Evolutionary conservation across 2,113 vertebrate species (phyloP).

Genomic region (Taurulus bubalis): DNA sequence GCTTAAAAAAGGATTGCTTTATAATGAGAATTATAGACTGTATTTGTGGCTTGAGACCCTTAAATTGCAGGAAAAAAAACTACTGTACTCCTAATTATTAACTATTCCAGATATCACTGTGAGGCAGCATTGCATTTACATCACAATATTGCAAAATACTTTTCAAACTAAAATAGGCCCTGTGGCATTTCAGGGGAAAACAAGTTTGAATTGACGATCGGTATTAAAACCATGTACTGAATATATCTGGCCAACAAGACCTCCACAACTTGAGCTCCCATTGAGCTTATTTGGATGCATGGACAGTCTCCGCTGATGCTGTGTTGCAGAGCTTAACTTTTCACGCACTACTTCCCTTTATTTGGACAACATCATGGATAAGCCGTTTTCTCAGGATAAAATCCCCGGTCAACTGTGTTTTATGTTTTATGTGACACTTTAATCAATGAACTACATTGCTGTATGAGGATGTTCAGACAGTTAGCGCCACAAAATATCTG

Average conservation of each 20-base stretch:
- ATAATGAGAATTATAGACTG: background rate
- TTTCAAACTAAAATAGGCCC: background rate
- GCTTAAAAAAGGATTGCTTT: conserved; percentile 18
- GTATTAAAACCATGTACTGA: background rate
- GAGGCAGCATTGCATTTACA: background rate
- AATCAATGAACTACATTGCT: background rate
- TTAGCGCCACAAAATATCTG: background rate
- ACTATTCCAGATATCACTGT: background rate
- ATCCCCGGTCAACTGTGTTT: background rate
- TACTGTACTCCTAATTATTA: background rate
- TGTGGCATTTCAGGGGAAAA: background rate
- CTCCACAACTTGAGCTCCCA: background rate
- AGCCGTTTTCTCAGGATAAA: background rate
- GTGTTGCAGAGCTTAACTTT: background rate
- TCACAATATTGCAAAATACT: background rate
- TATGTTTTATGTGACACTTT: background rate
- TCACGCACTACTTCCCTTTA: background rate
- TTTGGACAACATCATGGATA: background rate
- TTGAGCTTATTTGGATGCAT: background rate
- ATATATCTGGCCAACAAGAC: background rate
- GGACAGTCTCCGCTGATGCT: background rate
- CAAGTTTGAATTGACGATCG: background rate
- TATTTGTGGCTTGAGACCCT: background rate
- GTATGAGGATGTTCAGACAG: background rate
- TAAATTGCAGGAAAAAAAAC: background rate